Evolutionary conservation across 2,888 invertebrate species (phyloP).

Genomic region (Athripsodes cinereus): DNA sequence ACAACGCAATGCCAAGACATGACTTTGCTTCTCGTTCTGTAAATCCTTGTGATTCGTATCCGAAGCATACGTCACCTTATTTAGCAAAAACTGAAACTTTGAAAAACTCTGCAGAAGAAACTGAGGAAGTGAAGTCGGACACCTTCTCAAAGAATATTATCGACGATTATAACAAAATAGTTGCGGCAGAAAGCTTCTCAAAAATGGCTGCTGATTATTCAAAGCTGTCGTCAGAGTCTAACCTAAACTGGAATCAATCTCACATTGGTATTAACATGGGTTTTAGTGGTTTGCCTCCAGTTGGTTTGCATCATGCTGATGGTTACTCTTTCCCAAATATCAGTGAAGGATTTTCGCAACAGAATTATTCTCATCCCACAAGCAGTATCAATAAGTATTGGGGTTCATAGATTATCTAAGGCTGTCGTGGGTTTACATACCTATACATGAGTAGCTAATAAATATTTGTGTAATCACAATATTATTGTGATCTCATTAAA

Average conservation of each 20-base stretch:
- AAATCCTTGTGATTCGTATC: constrained; percentile 38
- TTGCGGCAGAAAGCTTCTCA: constrained; percentile 44
- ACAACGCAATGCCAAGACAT: constrained; percentile 46
- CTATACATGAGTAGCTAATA: too few species aligned
- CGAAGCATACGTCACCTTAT: constrained; percentile 41
- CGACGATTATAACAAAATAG: constrained; percentile 35
- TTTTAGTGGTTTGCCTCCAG: constrained; percentile 43
- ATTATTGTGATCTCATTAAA: too few species aligned
- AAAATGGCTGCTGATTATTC: constrained; percentile 50
- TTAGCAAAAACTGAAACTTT: constrained; percentile 45
- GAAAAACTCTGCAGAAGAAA: constrained; percentile 41
- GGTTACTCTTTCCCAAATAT: constrained; percentile 47
- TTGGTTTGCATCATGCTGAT: constrained; percentile 49
- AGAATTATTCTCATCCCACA: constrained; percentile 44
- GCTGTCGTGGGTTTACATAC: too few species aligned
- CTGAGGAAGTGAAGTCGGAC: constrained; percentile 43
- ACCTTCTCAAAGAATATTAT: constrained; percentile 30
- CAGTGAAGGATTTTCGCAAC: constrained; percentile 43
- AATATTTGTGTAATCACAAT: too few species aligned
- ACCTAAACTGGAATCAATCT: constrained; percentile 51
- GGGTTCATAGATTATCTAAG: constrained; percentile 36
- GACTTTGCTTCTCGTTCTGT: constrained; percentile 42
- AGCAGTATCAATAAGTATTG: constrained; percentile 46
- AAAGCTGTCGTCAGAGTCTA: constrained; percentile 44
- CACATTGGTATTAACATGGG: constrained; percentile 48